These are phyloP conservation scores for Apeltes quadracus DNA, from an alignment of 2,113 vertebrate species.

Conservation along the genomic window DNA sequence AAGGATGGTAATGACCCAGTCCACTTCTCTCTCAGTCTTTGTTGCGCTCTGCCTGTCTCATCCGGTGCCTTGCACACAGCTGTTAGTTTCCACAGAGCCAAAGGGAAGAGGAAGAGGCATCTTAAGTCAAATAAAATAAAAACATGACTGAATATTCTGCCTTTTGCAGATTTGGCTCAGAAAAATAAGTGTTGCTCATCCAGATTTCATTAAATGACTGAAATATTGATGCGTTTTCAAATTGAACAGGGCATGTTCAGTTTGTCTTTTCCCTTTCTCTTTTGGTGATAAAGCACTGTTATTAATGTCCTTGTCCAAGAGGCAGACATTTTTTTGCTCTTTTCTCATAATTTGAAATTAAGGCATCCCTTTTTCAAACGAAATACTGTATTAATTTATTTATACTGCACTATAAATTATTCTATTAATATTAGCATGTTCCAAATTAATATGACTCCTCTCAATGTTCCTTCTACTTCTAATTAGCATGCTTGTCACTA, in stretches of 20 bases:
- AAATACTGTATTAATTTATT: conserved; percentile 86
- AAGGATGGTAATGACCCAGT: conserved; percentile 82
- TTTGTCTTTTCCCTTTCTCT: conserved; percentile 64
- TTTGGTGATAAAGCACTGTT: conserved; percentile 68
- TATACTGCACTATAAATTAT: conserved; percentile 84
- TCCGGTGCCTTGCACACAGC: conserved; percentile 46
- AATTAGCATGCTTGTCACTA: conserved; percentile 84
- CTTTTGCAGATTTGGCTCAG: conserved; percentile 53
- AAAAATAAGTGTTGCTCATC: conserved; percentile 73
- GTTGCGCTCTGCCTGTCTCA: conserved; percentile 41
- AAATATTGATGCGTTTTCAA: conserved; percentile 81
- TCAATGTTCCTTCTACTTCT: conserved; percentile 76
- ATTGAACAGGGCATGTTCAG: conserved; percentile 74
- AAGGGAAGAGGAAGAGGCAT: conserved; percentile 37
- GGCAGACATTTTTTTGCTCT: conserved; percentile 51
- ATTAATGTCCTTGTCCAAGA: conserved; percentile 78
- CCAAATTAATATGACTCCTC: conserved; percentile 81
- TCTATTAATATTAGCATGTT: conserved; percentile 86
- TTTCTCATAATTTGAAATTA: conserved; percentile 78
- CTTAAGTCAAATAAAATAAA: conserved; percentile 14
- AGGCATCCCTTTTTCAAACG: conserved; percentile 81
- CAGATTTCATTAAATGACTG: conserved; percentile 71
- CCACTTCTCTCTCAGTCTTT: conserved; percentile 58
- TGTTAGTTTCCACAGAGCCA: conserved; percentile 60
- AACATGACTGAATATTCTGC: neutral